Evolutionary conservation across 1,140 invertebrate genomes (phyloP).

Genomic region (Drosophila tropicalis): DNA sequence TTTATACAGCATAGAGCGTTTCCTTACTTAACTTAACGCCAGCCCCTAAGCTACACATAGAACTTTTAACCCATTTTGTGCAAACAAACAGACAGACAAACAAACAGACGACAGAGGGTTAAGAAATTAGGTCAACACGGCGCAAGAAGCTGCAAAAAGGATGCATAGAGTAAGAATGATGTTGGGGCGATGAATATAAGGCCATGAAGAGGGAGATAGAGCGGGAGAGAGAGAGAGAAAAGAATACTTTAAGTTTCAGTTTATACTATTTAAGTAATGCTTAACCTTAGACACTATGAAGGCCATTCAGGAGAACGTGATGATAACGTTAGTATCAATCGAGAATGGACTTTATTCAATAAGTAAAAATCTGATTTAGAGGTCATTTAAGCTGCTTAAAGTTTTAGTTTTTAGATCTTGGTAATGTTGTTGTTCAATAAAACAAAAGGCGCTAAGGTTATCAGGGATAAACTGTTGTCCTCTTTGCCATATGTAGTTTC

Average conservation of each 20-base stretch:
- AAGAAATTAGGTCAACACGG: conserved; percentile 57
- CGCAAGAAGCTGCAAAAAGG: conserved; percentile 12
- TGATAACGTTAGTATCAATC: too few species aligned
- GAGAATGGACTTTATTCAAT: too few species aligned
- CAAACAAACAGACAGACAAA: conserved; percentile 67
- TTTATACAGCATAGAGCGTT: conserved; percentile 32
- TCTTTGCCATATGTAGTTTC: conserved; percentile 1
- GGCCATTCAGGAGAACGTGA: too few species aligned
- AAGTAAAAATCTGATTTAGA: too few species aligned
- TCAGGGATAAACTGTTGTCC: too few species aligned
- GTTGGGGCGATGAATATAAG: conserved; percentile 8
- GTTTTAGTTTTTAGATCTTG: too few species aligned
- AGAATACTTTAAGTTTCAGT: conserved; percentile 31
- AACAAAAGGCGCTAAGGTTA: too few species aligned
- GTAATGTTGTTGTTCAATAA: too few species aligned
- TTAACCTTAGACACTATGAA: not conserved
- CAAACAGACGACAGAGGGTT: conserved; percentile 46
- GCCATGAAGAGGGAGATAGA: not conserved
- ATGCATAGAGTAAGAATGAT: conserved; percentile 11
- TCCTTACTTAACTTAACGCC: conserved; percentile 49
- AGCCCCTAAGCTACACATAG: conserved; percentile 43
- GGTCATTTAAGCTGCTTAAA: too few species aligned
- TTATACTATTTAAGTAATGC: conserved; percentile 26
- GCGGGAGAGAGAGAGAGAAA: not conserved
- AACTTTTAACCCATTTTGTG: conserved; percentile 73